phyloP scores from a whole-genome alignment of 1,140 invertebrate species.

The Pseudomyrmex sp. region DNA sequence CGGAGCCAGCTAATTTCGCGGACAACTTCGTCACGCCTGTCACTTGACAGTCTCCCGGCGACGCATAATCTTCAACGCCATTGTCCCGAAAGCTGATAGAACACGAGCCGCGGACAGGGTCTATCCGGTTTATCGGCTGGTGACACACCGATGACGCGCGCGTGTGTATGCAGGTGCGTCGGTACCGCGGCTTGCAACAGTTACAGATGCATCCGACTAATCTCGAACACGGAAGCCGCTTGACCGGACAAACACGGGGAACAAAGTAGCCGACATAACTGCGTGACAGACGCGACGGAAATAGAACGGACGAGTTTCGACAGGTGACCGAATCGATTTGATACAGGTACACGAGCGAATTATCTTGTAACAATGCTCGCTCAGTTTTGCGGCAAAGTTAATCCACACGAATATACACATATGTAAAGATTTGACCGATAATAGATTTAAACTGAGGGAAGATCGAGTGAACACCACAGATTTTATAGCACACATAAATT shows the following conservation, averaged over 20 bases:
- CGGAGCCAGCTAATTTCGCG: conserved; percentile 33
- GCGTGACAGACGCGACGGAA: conserved; percentile 5
- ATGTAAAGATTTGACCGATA: too few relatives aligned
- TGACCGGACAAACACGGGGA: conserved; percentile 4
- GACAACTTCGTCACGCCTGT: conserved; percentile 38
- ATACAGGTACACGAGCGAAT: background rate
- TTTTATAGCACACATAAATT: too few relatives aligned
- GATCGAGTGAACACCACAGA: too few relatives aligned
- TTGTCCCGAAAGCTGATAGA: conserved; percentile 54
- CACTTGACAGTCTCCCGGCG: conserved; percentile 10
- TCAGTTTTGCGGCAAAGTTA: background rate
- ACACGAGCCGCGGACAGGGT: conserved; percentile 36
- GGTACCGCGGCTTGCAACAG: conserved; percentile 14
- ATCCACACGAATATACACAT: background rate
- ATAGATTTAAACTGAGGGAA: too few relatives aligned
- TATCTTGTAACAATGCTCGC: background rate
- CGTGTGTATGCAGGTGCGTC: background rate
- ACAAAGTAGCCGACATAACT: conserved; percentile 49
- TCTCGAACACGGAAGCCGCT: conserved; percentile 60
- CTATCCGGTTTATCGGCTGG: conserved; percentile 57
- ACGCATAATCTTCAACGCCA: conserved; percentile 40
- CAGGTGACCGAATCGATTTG: conserved; percentile 32
- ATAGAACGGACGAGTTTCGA: conserved; percentile 24
- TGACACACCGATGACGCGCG: conserved; percentile 33
- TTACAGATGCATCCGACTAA: conserved; percentile 63